Evolutionary conservation across 2,888 invertebrate species (phyloP), one percentile per base, ranked within the genome.

Genomic region (Agonopterix alstromeriana): DNA sequence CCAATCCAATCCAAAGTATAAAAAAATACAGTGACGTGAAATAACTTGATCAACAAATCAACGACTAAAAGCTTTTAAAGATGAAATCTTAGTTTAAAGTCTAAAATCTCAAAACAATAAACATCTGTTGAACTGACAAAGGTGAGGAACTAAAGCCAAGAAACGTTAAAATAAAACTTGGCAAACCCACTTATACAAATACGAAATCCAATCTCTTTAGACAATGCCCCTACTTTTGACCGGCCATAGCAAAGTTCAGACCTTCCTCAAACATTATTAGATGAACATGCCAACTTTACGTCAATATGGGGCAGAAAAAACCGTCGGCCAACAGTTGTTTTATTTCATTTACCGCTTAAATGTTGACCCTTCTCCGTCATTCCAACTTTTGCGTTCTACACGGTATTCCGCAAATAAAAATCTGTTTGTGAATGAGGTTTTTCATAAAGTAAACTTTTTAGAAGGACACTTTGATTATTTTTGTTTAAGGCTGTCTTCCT

Each of bases 251-350:
- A 57, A 51, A 53, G 53, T 53, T 53, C 45, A 53, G 56, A 54
- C 51, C 47, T 47, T 47, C 43, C 36, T 47, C 47, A 67, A 61
- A 58, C 58, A 56, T 67, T 67, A 70, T 71, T 70, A 67, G 63
- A 60, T 58, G 51, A 60, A 64, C 60, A 67, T 65, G 65, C 62
- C 66, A 65, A 61, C 54, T 54, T 52, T 45, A 60, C 58, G 63
- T 63, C 65, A 64, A 54, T 57, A 61, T 53, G 57, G 47, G 53
- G 51, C 43, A 42, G 46, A 44, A 27, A 27, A 27, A 27, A 49
- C 35, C 45, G 46, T 43, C 43, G 41, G 42, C 42, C 14, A 46
- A 51, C 53, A 50, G 47, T 53, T 50, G 50, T 50, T 50, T 47
- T 67, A 58, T 69, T 64, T 64, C 61, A 62, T 66, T 61, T 55